Conservation (phyloP, 2,888 invertebrate species). For the Acronicta psi region DNA sequence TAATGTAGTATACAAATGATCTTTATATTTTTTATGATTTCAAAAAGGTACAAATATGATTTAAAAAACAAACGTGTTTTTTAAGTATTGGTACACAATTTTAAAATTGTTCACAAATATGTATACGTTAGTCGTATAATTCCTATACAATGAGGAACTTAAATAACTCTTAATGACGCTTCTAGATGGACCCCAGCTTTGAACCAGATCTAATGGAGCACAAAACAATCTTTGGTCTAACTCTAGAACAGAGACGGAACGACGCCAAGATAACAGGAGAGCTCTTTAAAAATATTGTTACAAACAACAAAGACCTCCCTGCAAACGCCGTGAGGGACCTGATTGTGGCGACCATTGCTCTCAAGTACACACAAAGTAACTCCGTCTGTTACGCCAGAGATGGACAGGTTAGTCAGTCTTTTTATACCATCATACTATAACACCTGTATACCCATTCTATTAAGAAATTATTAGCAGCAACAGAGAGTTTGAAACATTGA, state of each 20-base stretch:
- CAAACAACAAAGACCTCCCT: constrained; percentile 91
- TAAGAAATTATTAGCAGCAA: no score
- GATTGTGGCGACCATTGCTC: constrained; percentile 97
- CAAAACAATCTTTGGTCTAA: constrained; percentile 85
- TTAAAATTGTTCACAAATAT: no score
- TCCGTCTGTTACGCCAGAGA: constrained; percentile 98
- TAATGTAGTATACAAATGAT: no score
- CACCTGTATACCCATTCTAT: no score
- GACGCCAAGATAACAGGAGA: constrained; percentile 94
- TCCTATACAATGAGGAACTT: no score
- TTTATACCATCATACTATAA: no score
- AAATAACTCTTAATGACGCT: background rate
- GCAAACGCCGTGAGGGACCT: constrained; percentile 95
- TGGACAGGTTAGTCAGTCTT: constrained; percentile 91
- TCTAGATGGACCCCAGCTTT: constrained; percentile 95
- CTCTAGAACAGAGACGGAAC: constrained; percentile 95
- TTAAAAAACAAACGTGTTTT: no score
- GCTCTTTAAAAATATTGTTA: constrained; percentile 95
- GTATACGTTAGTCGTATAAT: no score
- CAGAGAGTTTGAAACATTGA: no score
- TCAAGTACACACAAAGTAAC: constrained; percentile 99
- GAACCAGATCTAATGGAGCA: constrained; percentile 94
- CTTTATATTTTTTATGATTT: no score
- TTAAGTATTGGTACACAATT: no score
- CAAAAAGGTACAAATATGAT: no score